Conservation (phyloP, 2,797 vertebrate genomes). For the Streptopelia turtur region DNA sequence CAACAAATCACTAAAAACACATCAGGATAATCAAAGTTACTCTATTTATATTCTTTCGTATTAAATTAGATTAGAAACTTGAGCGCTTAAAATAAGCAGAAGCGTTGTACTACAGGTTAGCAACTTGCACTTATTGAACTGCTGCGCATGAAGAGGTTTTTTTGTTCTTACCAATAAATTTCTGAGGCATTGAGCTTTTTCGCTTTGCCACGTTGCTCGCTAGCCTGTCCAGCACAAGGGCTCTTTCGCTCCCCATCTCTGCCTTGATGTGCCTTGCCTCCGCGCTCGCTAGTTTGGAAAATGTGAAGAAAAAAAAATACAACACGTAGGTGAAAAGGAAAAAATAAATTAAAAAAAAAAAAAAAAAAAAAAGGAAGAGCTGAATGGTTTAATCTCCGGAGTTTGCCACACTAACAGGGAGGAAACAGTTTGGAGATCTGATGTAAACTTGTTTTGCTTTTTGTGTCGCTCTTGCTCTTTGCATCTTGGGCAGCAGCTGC, state of each 20-base stretch:
- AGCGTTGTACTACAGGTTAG: constrained; percentile 2
- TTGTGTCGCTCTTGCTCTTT: constrained; percentile 45
- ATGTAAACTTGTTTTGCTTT: constrained; percentile 28
- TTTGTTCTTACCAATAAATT: constrained; percentile 91
- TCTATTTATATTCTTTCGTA: background rate
- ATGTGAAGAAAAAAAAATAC: background rate
- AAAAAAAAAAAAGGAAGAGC: background rate
- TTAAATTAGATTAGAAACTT: background rate
- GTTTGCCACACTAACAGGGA: constrained; percentile 49
- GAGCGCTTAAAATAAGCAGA: constrained; percentile 36
- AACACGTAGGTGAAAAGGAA: constrained; percentile 48
- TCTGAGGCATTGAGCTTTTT: constrained; percentile 97
- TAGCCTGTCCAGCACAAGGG: constrained; percentile 91
- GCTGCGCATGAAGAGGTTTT: constrained; percentile 55
- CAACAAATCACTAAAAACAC: background rate
- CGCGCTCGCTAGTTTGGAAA: constrained; percentile 78
- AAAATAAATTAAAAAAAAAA: background rate
- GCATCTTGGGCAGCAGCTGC: constrained; percentile 75
- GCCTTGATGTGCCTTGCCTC: constrained; percentile 84
- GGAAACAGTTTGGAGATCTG: constrained; percentile 55
- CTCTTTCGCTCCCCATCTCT: constrained; percentile 91
- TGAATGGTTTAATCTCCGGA: constrained; percentile 20
- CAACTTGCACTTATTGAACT: constrained; percentile 25
- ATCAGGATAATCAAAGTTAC: background rate
- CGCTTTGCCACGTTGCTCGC: constrained; percentile 96